Evolutionary conservation across 2,797 vertebrate genomes (phyloP), one percentile per base, ranked within the genome.

Genomic region (Sebastes nivosus): DNA sequence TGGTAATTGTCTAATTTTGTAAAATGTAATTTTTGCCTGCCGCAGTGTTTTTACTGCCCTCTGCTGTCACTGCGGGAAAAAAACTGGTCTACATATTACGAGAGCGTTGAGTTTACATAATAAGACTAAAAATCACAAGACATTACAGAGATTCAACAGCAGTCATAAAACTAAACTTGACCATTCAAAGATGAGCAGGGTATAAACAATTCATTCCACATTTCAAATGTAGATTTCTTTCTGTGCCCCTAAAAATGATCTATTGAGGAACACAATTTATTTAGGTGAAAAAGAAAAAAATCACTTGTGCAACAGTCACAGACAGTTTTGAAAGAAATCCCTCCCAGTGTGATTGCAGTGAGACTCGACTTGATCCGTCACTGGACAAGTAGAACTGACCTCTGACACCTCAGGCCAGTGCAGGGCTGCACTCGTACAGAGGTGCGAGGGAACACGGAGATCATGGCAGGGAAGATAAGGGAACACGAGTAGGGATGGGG

Each of bases 381-480:
- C 55, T 59, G 66, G 67, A 75, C 38, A 68, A 60, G 61, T 24
- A 75, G 59, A 72, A 82, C 80, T 75, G 73, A 91, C 87, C 87
- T 85, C 72, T 76, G 81, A 84, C 86, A 77, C 77, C 80, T 75
- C 60, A 59, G 68, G 83, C 79, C 80, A 86, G 88, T 66, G 83
- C 82, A 78, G 80, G 84, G 76, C 52, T 79, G 80, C 78, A 78
- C 84, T 57, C 80, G 71, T 65, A 67, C 64, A 74, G 57, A 81
- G 77, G 80, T 63, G 80, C 75, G 73, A 88, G 72, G 76, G 79
- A 80, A 83, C 80, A 89, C 20, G 77, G 75, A 82, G 74, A 78
- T 84, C 57, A 61, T 83, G 79, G 90, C 85, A 90, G 88, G 87
- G 85, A 75, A 81, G 83, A 79, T 80, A 90, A 85, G 85, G 90